A percentile compares a stretch with the other conserved stretches of the same genome.
Conservation (phyloP, 2,113 vertebrate genomes). For the Neomonachus schauinslandi region DNA sequence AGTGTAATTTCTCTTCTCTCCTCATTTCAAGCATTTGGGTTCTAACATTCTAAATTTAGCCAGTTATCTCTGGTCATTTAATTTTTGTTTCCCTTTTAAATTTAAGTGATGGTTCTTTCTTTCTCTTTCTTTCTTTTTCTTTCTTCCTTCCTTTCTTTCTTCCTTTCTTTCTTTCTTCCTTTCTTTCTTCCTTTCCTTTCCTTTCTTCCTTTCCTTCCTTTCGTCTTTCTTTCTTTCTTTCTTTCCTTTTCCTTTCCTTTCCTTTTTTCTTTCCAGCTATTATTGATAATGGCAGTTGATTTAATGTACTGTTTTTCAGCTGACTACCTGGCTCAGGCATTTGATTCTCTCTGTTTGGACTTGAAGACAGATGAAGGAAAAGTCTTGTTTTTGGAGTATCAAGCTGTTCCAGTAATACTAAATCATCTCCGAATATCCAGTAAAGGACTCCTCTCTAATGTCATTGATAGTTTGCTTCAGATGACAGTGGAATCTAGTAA, state of each 20-base stretch:
- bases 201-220: neutral
- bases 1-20: neutral
- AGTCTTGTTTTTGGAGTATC: slow-evolving; percentile 90
- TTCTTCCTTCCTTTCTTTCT: neutral
- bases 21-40: neutral
- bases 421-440: slow-evolving; percentile 86
- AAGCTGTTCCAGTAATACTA: slow-evolving; percentile 87
- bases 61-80: neutral
- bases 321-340: slow-evolving; percentile 91
- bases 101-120: neutral
- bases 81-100: neutral
- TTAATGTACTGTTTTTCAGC: slow-evolving; percentile 84
- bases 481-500: slow-evolving; percentile 92
- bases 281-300: neutral
- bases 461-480: slow-evolving; percentile 91
- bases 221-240: neutral
- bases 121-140: neutral
- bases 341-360: slow-evolving; percentile 88
- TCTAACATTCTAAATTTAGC: neutral
- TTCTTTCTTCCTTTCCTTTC: neutral
- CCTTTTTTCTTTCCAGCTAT: neutral
- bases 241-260: neutral
- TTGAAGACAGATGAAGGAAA: slow-evolving; percentile 91
- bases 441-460: slow-evolving; percentile 86
- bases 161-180: neutral